Percentiles rank a stretch among this genome's conserved stretches.
Evolutionary conservation across 1,140 invertebrate genomes (phyloP).

Genomic region (Solenopsis fugax): DNA sequence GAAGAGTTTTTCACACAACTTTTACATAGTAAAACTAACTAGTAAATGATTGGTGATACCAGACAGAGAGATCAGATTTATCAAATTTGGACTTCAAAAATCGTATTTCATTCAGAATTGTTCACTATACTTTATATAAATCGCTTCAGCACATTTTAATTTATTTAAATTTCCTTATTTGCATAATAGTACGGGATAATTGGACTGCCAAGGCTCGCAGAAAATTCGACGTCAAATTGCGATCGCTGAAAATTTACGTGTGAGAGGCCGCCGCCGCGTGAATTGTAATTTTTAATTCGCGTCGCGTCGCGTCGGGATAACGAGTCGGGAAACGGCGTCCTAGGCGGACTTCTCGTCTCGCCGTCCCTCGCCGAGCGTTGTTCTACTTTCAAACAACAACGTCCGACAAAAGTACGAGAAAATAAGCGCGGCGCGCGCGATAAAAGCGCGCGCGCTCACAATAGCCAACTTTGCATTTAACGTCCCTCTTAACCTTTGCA

Average conservation of each 20-base stretch:
- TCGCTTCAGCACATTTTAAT: conserved; percentile 21
- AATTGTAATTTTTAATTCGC: conserved; percentile 62
- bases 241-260: neutral
- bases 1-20: too few relatives aligned
- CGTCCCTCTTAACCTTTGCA: conserved; percentile 46
- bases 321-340: conserved; percentile 16
- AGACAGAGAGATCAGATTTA: too few relatives aligned
- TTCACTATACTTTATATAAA: too few relatives aligned
- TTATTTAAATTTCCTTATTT: conserved; percentile 2
- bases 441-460: conserved; percentile 36
- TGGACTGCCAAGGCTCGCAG: neutral
- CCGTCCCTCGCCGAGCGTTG: conserved; percentile 28
- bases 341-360: conserved; percentile 39
- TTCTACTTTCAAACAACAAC: conserved; percentile 60
- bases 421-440: conserved; percentile 49
- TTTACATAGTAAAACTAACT: too few relatives aligned
- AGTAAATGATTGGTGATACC: too few relatives aligned
- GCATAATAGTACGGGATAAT: neutral
- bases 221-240: neutral
- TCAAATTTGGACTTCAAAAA: too few relatives aligned
- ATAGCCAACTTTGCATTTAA: conserved; percentile 63
- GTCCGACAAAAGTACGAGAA: conserved; percentile 64
- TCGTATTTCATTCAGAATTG: too few relatives aligned
- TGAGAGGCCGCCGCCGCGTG: neutral
- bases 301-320: conserved; percentile 20